Conservation (phyloP, 2,797 vertebrate species). For the Argyrosomus regius region DNA sequence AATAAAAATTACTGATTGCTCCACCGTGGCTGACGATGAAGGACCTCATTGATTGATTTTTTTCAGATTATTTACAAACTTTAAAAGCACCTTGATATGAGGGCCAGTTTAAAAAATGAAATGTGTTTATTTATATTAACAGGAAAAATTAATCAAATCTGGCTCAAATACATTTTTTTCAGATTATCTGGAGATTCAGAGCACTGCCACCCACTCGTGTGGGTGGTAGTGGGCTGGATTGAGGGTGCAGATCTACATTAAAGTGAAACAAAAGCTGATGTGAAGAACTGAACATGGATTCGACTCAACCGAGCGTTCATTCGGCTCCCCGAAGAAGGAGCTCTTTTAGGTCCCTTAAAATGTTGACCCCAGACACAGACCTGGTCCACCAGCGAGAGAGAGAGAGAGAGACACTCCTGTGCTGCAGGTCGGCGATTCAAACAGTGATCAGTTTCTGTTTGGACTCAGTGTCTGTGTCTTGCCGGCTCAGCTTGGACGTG, state of each 20-base stretch:
- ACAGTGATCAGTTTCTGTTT: constrained; percentile 88
- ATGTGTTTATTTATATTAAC: neutral
- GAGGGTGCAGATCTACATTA: neutral
- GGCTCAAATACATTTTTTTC: neutral
- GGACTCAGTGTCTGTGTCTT: constrained; percentile 68
- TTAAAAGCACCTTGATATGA: constrained; percentile 11
- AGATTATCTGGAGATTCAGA: neutral
- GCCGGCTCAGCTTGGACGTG: constrained; percentile 84
- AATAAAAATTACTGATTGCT: constrained; percentile 9
- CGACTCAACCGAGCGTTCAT: neutral
- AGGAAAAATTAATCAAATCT: neutral
- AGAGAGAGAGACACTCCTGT: neutral
- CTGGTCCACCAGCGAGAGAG: neutral
- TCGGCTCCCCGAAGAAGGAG: constrained; percentile 1
- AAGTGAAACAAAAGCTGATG: constrained; percentile 7
- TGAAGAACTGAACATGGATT: constrained; percentile 3
- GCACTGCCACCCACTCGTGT: neutral
- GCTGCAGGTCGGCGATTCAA: constrained; percentile 73
- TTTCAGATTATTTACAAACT: constrained; percentile 24
- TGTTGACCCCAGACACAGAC: neutral
- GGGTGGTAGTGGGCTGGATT: neutral
- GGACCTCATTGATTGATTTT: constrained; percentile 11
- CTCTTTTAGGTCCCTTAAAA: constrained; percentile 7
- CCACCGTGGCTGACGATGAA: constrained; percentile 33
- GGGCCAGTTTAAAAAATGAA: neutral